Conservation (phyloP, 2,797 vertebrate genomes). For the Caiman crocodilus region DNA sequence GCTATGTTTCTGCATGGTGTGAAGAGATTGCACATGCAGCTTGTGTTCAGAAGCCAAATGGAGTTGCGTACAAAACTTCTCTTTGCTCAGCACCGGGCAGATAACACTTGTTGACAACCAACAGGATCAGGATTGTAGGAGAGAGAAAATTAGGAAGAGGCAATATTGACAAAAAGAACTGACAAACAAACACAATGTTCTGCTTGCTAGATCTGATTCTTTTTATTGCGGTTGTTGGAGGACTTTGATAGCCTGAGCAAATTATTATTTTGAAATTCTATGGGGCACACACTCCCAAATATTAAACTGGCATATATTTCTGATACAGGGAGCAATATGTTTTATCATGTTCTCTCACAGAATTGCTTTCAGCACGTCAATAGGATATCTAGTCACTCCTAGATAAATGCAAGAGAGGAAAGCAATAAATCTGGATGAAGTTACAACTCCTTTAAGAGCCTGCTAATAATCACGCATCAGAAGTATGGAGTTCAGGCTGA, state of each 20-base stretch:
- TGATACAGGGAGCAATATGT: not conserved
- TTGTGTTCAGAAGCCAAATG: not conserved
- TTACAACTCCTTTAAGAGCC: not conserved
- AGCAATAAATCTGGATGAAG: not conserved
- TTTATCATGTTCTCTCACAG: not conserved
- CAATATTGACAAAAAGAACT: not conserved
- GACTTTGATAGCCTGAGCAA: not conserved
- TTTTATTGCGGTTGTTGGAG: conserved; percentile 1
- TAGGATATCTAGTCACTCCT: not conserved
- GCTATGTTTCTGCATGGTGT: not conserved
- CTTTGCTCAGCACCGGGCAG: not conserved
- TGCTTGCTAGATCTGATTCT: not conserved
- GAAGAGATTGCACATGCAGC: not conserved
- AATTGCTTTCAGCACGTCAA: not conserved
- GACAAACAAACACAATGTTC: not conserved
- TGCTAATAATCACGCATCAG: not conserved
- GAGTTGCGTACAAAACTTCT: not conserved
- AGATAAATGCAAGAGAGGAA: not conserved
- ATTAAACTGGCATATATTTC: conserved; percentile 13
- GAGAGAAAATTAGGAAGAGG: not conserved
- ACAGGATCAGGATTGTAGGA: not conserved
- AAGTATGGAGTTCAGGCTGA: not conserved
- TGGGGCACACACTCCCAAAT: not conserved
- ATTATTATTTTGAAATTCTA: conserved; percentile 17
- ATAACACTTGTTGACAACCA: not conserved